These are phyloP conservation scores for Cactoblastis cactorum DNA, from an alignment of 2,888 invertebrate genomes.

Conservation along the genomic window DNA sequence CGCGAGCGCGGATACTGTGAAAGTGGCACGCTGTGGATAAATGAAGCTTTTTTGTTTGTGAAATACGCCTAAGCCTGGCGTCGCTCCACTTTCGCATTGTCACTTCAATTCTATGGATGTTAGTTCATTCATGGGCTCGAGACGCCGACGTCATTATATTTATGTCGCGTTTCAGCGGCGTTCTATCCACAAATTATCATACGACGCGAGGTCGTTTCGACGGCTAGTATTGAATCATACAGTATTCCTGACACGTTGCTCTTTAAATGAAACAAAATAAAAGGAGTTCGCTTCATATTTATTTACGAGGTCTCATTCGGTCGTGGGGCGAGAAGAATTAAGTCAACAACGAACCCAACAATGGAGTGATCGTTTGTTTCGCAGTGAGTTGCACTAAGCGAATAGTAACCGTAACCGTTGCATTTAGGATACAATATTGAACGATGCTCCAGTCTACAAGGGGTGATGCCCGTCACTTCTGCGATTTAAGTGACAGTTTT, in stretches of 20 bases:
- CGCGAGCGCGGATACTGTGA: constrained; percentile 75
- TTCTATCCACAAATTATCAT: constrained; percentile 36
- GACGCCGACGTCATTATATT: constrained; percentile 56
- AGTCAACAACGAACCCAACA: constrained; percentile 70
- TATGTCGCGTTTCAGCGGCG: constrained; percentile 38
- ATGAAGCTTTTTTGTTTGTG: constrained; percentile 76
- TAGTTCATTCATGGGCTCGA: constrained; percentile 59
- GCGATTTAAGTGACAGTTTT: constrained; percentile 86
- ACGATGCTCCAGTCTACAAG: constrained; percentile 39
- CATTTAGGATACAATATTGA: constrained; percentile 46
- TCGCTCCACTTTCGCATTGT: constrained; percentile 72
- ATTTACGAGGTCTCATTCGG: constrained; percentile 59
- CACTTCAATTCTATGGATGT: constrained; percentile 68
- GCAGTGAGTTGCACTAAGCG: constrained; percentile 21
- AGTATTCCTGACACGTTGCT: constrained; percentile 13
- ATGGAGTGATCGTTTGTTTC: constrained; percentile 51
- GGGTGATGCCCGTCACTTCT: constrained; percentile 66
- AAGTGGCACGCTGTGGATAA: constrained; percentile 77
- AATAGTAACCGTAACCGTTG: constrained; percentile 38
- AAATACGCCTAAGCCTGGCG: constrained; percentile 70
- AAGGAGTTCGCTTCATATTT: constrained; percentile 46
- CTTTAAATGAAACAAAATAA: constrained; percentile 20
- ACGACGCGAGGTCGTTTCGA: constrained; percentile 18
- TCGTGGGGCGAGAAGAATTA: constrained; percentile 60
- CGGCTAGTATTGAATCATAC: constrained; percentile 20